These are phyloP conservation scores for Acrocyrtus sp. DNA, from an alignment of 2,888 invertebrate genomes.

Conservation along the genomic window DNA sequence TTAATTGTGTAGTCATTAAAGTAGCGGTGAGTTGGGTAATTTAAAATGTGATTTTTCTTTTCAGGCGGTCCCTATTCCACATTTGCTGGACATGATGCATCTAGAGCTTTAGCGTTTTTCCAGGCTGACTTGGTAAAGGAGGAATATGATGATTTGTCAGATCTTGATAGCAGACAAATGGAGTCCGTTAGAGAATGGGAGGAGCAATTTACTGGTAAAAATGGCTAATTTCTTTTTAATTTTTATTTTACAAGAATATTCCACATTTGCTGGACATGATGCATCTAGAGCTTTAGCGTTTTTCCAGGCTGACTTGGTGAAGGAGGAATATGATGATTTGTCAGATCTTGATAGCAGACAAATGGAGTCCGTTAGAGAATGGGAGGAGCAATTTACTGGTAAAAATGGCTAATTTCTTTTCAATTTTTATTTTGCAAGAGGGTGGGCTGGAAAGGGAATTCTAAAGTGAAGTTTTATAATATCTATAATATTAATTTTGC, in stretches of 20 bases:
- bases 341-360: conserved; percentile 92
- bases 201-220: conserved; percentile 90
- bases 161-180: conserved; percentile 92
- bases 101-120: conserved; percentile 94
- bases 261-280: not conserved
- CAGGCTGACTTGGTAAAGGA: conserved; percentile 82
- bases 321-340: conserved; percentile 92
- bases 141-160: conserved; percentile 95
- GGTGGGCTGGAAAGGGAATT: too few relatives aligned
- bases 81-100: conserved; percentile 95
- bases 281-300: not conserved
- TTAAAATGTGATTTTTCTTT: conserved; percentile 21
- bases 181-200: conserved; percentile 97
- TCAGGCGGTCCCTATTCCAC: conserved; percentile 92
- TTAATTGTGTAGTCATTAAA: too few relatives aligned
- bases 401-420: too few relatives aligned
- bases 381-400: conserved; percentile 98
- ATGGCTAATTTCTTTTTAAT: conserved; percentile 1
- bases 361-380: conserved; percentile 95
- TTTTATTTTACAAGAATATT: not conserved
- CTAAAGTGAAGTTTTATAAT: not conserved
- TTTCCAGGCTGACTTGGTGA: conserved; percentile 77
- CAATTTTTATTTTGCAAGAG: too few relatives aligned
- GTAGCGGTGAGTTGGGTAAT: too few relatives aligned
- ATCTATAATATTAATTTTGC: too few relatives aligned